Conservation (phyloP, 2,797 vertebrate species). For the Tokudaia muenninki region DNA sequence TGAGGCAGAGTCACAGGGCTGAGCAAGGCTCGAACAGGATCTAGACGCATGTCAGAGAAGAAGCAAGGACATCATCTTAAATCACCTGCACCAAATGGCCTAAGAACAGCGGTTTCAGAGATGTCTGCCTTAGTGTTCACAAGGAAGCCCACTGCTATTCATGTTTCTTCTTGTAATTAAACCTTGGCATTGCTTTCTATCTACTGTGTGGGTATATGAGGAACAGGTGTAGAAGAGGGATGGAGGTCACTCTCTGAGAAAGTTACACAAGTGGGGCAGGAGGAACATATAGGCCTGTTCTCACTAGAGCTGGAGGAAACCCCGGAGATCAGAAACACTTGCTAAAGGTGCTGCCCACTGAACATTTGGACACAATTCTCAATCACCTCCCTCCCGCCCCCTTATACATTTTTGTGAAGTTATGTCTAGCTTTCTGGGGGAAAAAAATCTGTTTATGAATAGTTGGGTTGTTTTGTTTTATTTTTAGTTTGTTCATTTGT, state of each 20-base stretch:
- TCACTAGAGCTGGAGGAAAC: neutral
- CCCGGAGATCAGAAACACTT: neutral
- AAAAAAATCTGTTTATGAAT: neutral
- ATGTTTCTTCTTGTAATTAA: neutral
- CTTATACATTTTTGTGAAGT: neutral
- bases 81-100: neutral
- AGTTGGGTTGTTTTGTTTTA: neutral
- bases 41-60: neutral
- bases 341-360: neutral
- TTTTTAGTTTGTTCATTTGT: neutral
- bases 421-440: neutral
- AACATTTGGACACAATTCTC: neutral
- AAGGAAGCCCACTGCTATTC: neutral
- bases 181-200: neutral
- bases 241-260: neutral
- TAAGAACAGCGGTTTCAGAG: fast-evolving
- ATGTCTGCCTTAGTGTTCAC: neutral
- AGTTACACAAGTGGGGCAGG: neutral
- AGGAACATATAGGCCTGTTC: neutral
- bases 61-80: neutral
- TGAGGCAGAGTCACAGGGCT: neutral
- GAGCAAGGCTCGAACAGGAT: neutral
- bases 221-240: neutral
- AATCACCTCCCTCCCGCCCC: fast-evolving
- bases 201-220: no score